Evolutionary conservation across 1,140 invertebrate species (phyloP), one percentile per base, ranked within the genome.

Genomic region (Marisa cornuarietis): DNA sequence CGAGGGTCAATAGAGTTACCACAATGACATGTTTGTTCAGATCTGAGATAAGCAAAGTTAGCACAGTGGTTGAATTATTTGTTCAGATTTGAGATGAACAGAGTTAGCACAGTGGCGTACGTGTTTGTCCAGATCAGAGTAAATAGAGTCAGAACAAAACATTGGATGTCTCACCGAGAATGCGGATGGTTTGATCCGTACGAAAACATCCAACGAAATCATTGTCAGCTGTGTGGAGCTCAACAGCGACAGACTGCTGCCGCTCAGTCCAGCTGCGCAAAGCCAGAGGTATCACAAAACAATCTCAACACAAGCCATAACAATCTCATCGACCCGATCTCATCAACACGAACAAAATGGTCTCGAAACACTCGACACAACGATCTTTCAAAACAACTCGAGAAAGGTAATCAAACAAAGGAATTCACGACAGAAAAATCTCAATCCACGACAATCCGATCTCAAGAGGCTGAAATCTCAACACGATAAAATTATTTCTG

Each of bases 171-270:
- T 52, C n/a, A 77, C 76, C n/a, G 31, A 31, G 49, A 77, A 68
- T 31, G 58, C 66, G 18, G 58, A 14, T 42, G 76, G 63, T 49
- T 61, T 61, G 10, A 77, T 66, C 16, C 26, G 14, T 14, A 31
- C 63, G 6, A 77, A 51, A 9, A 62, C 65, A 2, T 68, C 65
- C 20, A 54, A 62, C 7, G 51, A 22, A 42, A 77, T 68, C 13
- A 51, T 18, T 0, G 62, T 22, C 31, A 77, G 76, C 42, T 77
- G 76, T n/a, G 18, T 63, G 49, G 22, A 13, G 13, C 61, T 66
- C 76, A 77, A 20, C 76, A 31, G 26, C 3, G 76, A 77, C 76
- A 77, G 62, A 13, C n/a, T 10, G 16, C 31, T 49, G 66, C 76
- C 49, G n/a, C 20, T 51, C 31, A 66, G 49, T n/a, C 76, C 76